These are phyloP conservation scores for Suricata suricatta DNA, from an alignment of 2,113 vertebrate species.

Conservation along the genomic window DNA sequence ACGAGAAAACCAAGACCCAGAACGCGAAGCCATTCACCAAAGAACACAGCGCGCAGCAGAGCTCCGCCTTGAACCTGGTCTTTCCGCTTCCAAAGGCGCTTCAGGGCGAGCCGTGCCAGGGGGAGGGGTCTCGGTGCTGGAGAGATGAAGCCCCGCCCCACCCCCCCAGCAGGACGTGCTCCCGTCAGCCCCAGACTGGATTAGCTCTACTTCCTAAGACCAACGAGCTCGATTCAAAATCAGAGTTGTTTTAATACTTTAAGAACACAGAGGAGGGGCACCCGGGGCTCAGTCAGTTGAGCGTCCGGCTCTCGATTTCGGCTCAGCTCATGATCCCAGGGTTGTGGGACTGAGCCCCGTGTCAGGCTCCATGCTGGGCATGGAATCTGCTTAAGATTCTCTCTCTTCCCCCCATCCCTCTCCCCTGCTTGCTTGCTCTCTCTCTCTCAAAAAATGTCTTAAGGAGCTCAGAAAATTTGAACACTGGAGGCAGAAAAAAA, in stretches of 20 bases:
- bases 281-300: too few species aligned
- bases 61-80: background rate
- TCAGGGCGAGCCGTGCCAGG: accelerated
- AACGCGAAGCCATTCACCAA: background rate
- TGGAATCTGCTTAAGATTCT: too few species aligned
- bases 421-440: too few species aligned
- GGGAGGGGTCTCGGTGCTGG: accelerated
- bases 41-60: background rate
- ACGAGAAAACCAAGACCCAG: background rate
- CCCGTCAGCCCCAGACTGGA: accelerated
- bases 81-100: accelerated
- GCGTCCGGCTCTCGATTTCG: too few species aligned
- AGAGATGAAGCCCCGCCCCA: too few species aligned
- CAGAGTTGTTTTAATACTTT: background rate
- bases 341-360: too few species aligned
- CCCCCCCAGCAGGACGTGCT: accelerated
- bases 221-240: background rate
- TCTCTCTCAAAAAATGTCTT: too few species aligned
- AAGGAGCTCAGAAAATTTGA: background rate
- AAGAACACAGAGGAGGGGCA: background rate
- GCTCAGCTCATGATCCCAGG: too few species aligned
- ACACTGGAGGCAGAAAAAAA: background rate
- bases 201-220: background rate
- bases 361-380: too few species aligned
- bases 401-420: too few species aligned